Evolutionary conservation across 2,888 invertebrate species (phyloP), one percentile per base, ranked within the genome.

Genomic region (Drosophila meridiana): DNA sequence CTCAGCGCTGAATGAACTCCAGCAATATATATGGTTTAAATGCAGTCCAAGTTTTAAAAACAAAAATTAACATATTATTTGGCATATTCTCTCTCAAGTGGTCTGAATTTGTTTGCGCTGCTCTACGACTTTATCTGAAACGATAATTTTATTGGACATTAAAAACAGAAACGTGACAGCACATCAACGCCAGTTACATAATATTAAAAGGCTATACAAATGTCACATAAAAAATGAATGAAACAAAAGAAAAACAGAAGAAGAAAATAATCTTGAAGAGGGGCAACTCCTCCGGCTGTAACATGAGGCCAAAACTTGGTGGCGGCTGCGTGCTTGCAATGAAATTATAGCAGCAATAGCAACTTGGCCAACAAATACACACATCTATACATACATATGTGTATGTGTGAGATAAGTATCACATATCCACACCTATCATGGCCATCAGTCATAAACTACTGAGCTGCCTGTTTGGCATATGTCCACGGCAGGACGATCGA

Each of bases 381-480:
- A 47, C 8, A 26, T 7, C 34, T 28, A 45, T 26, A n/a, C 1
- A 45, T 13, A 8, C 32, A 48, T 38, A 66, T 55, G 61, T 59
- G 4, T 30, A 11, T 38, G 4, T 28, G 45, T 38, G 53, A 53
- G 67, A 56, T 65, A 71, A 66, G 80, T 85, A 78, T 83, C 81
- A 57, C 73, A 83, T 90, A 87, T 86, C 87, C 64, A 57, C 47
- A 68, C 40, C 56, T 68, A 57, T 57, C 40, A 40, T 73, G 76
- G 69, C 78, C 84, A 86, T 88, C 89, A 88, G 77, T 90, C 87
- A 88, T 86, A 88, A 90, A 80, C 87, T 83, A 81, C 70, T 67
- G 59, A 62, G 61, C 69, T 59, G 69, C 40, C 59, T 67, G 53
- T 48, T 69, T 68, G 68, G 48, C 62, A 76, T 70, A 73, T 69